Conservation (phyloP, 30 jellyfish, hydroid and myxozoan species). For the Mastigias papua region DNA sequence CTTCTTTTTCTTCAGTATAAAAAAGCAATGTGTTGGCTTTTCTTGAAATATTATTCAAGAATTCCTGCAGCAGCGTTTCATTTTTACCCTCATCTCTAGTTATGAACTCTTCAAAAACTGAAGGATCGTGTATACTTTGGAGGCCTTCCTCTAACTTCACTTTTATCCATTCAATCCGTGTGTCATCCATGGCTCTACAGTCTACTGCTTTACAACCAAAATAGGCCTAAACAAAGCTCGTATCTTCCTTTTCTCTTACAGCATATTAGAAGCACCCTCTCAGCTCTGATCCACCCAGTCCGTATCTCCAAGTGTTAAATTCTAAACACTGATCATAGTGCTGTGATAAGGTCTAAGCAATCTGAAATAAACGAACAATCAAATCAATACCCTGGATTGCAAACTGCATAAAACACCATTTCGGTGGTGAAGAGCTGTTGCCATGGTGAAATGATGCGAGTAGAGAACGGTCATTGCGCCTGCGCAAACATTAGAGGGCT, state of each 20-base stretch:
- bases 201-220: background rate
- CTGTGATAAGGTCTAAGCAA: too few species aligned
- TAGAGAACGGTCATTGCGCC: background rate
- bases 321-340: too few species aligned
- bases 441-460: constrained; percentile 64
- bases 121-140: constrained; percentile 15
- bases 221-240: background rate
- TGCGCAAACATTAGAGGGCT: background rate
- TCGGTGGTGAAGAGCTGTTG: too few species aligned
- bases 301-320: too few species aligned
- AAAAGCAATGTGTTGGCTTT: constrained; percentile 74
- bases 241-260: background rate
- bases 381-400: too few species aligned
- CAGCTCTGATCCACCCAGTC: too few species aligned
- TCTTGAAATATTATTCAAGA: constrained; percentile 60
- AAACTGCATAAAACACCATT: too few species aligned
- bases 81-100: constrained; percentile 76
- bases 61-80: constrained; percentile 59
- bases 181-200: constrained; percentile 78
- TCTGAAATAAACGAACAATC: background rate
- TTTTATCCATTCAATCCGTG: constrained; percentile 87
- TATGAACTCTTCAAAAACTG: constrained; percentile 78
- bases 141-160: constrained; percentile 66
- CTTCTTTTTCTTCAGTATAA: constrained; percentile 61
- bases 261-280: background rate